Base-by-base conservation (phyloP, 1,140 invertebrate species). In the Riptortus pedestris region DNA sequence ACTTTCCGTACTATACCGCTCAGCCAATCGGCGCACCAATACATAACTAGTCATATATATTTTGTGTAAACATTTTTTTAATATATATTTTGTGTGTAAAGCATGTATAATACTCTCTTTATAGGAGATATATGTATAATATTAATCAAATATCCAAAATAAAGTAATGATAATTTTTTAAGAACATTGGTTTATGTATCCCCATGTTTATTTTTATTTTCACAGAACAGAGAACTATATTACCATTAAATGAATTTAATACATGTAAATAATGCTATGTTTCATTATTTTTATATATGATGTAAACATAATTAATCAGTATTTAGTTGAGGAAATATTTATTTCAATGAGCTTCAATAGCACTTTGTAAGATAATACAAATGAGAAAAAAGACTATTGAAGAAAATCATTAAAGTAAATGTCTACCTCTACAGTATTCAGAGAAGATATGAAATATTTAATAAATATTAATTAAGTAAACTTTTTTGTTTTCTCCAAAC, bases 11-110 rank as follows among this genome's bases (percentile, higher is more conserved):
- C 47, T 62, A 2, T 51, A 28, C 28, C 31, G 24, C 60, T 43
- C 43, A 57, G 24, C 24, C 61, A 20, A 47, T 20, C 64, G 65
- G 65, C 65, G 64, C 65, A 55, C 65, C 57, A 66, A 66, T 57
- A 47, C 57, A 66, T 66, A 66, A 66, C 65, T 66, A 66, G 65
- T 66, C 65, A 66, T 62, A 33, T 31, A 45, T 51, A 45, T 48
- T 45, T 58, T 64, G 22, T 65, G 22, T 51, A 60, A 43, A 51
- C 61, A 45, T 43, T 62, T 60, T 65, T 60, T 60, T 24, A n/a
- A 45, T 60, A 47, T 65, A 31, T 64, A 59, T 59, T 59, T 64
- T 64, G 38, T 59, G n/a, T 43, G 28, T 64, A 55, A 55, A 55
- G 51, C 51, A 55, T 63, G 48, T 57, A 52, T 63, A 31, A 57